Evolutionary conservation across 2,888 invertebrate species (phyloP).

Genomic region (Aleiodes testaceus): DNA sequence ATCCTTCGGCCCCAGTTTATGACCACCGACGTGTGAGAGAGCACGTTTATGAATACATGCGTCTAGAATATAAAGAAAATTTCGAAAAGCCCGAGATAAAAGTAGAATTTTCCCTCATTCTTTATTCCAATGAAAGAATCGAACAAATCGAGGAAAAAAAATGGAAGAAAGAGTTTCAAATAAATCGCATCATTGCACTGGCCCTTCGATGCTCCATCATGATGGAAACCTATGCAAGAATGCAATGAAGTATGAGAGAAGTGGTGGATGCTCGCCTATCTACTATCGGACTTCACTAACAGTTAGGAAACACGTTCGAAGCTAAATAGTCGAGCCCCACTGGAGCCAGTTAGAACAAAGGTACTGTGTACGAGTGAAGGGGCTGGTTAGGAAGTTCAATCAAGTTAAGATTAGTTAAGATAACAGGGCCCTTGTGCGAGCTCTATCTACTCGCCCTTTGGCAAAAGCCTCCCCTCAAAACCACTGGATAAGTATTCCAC

Average conservation of each 20-base stretch:
- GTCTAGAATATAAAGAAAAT: background rate
- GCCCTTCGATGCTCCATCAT: conserved; percentile 7
- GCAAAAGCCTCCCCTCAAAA: conserved; percentile 16
- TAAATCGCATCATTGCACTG: background rate
- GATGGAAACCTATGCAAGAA: conserved; percentile 1
- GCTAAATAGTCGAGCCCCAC: conserved; percentile 13
- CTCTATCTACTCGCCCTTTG: background rate
- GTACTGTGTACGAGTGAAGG: background rate
- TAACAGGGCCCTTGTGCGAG: conserved; percentile 30
- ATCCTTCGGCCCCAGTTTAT: background rate
- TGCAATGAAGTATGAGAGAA: background rate
- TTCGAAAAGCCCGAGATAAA: too few relatives aligned
- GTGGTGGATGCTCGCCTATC: background rate
- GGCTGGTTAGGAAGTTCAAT: conserved; percentile 41
- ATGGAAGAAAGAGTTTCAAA: too few relatives aligned
- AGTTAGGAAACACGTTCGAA: conserved; percentile 19
- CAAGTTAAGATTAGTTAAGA: conserved; percentile 46
- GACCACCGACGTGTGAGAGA: background rate
- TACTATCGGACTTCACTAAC: conserved; percentile 23
- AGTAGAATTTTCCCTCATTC: too few relatives aligned
- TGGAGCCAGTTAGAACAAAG: conserved; percentile 11
- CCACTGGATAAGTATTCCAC: background rate
- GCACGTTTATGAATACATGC: conserved; percentile 17
- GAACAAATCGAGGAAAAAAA: too few relatives aligned
- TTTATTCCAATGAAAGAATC: too few relatives aligned